Conservation (phyloP, 2,888 invertebrate genomes). For the Onthophagus sagittarius region DNA sequence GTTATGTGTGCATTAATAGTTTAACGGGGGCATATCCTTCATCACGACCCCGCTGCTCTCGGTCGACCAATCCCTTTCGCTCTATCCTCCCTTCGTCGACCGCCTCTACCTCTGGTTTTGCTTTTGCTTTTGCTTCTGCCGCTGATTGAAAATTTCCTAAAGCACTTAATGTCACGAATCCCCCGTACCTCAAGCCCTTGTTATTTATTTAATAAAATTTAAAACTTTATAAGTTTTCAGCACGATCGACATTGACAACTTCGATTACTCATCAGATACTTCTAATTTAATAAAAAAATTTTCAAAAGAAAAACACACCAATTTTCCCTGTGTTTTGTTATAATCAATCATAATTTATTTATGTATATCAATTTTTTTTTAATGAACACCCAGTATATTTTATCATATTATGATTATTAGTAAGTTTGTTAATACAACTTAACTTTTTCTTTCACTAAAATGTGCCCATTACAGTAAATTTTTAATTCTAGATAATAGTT, state of each 20-base stretch:
- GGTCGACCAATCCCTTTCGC: neutral
- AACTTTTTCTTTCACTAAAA: too few relatives aligned
- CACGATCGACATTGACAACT: neutral
- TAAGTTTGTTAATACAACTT: too few relatives aligned
- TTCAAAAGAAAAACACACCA: too few relatives aligned
- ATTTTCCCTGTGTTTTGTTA: too few relatives aligned
- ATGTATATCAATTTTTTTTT: too few relatives aligned
- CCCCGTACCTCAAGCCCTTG: neutral
- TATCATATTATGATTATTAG: too few relatives aligned
- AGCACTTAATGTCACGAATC: neutral
- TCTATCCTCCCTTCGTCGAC: neutral
- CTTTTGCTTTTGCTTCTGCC: neutral
- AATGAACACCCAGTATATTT: too few relatives aligned
- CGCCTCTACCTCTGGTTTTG: neutral
- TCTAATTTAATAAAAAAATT: neutral
- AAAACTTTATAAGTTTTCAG: neutral
- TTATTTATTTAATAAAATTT: neutral
- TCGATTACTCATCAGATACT: neutral
- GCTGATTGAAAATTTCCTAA: neutral
- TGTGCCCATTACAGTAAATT: too few relatives aligned
- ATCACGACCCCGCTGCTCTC: neutral
- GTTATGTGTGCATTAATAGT: conserved; percentile 12
- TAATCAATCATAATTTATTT: too few relatives aligned
- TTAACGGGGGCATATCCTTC: conserved; percentile 5
- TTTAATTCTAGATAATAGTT: too few relatives aligned